Evolutionary conservation across 2,888 invertebrate genomes (phyloP).

Genomic region (Pocota personata): DNA sequence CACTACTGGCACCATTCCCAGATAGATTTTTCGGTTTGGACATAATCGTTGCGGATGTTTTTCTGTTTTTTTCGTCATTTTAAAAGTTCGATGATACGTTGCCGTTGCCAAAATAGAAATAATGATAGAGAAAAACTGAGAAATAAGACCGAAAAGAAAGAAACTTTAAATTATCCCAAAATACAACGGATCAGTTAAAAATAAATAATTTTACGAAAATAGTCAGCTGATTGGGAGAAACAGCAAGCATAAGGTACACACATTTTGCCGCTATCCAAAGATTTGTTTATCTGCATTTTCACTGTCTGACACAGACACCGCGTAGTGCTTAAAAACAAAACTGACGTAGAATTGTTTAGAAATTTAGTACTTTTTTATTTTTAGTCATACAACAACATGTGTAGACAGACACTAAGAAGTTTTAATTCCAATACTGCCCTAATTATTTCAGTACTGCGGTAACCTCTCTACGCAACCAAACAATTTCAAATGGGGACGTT

Average conservation of each 20-base stretch:
- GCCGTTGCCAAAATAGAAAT: conserved; percentile 57
- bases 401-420: neutral
- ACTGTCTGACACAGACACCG: neutral
- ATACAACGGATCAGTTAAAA: conserved; percentile 46
- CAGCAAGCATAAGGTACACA: conserved; percentile 19
- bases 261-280: neutral
- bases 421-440: conserved; percentile 13
- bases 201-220: conserved; percentile 41
- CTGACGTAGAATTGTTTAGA: neutral
- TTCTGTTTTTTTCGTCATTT: conserved; percentile 24
- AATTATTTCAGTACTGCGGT: neutral
- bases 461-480: neutral
- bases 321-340: neutral
- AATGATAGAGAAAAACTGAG: conserved; percentile 8
- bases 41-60: conserved; percentile 11
- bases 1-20: conserved; percentile 65
- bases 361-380: conserved; percentile 10
- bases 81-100: conserved; percentile 42
- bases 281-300: conserved; percentile 20
- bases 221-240: conserved; percentile 42
- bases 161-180: conserved; percentile 26
- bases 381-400: neutral
- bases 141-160: neutral
- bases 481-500: neutral
- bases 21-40: conserved; percentile 16